Base-by-base conservation (phyloP, 2,888 invertebrate species). In the Sarcophaga rosellei region DNA sequence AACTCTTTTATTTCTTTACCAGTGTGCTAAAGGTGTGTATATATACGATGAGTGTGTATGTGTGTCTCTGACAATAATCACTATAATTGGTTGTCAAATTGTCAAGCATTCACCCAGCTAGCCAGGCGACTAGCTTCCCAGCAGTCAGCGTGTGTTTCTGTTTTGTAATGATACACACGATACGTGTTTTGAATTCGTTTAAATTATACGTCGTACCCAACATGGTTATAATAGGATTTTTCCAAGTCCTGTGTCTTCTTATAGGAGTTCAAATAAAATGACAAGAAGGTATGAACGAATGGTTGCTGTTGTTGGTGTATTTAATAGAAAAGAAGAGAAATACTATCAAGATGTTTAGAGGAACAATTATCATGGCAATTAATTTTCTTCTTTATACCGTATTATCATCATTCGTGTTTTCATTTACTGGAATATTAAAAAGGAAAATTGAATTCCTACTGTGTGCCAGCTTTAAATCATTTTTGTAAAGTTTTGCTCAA, bases 71-170 rank as follows among this genome's bases (percentile, higher is more conserved):
- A 88, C 88, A 90, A 89, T 90, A 90, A 91, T 91, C 90, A 88
- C 89, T 89, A 88, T 91, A 91, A 91, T 91, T 91, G 91, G 89
- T 85, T 89, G 86, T 86, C 81, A 88, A 15, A 53, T 88, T 88
- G 78, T 87, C 53, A 62, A 23, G 61, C 20, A 69, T 63, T 11
- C 62, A 79, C 61, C 59, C 8, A 69, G 77, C 57, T 5, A 53
- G 15, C 53, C 35, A 8, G 35, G 8, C 8, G 8, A 1, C 35
- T 23, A 25, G 25, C 35, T 35, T 35, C 86, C 47, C 53, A 21
- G 59, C 21, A 74, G 68, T 10, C 62, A 79, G 53, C 59, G 11
- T 74, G 77, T 63, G 57, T 12, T 74, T 4, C 69, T 75, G 70
- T 47, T 74, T 74, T 74, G 57, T 75, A 68, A 70, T 72, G 79